phyloP scores from a whole-genome alignment of 2,113 vertebrate genomes.

The Tetrao urogallus region DNA sequence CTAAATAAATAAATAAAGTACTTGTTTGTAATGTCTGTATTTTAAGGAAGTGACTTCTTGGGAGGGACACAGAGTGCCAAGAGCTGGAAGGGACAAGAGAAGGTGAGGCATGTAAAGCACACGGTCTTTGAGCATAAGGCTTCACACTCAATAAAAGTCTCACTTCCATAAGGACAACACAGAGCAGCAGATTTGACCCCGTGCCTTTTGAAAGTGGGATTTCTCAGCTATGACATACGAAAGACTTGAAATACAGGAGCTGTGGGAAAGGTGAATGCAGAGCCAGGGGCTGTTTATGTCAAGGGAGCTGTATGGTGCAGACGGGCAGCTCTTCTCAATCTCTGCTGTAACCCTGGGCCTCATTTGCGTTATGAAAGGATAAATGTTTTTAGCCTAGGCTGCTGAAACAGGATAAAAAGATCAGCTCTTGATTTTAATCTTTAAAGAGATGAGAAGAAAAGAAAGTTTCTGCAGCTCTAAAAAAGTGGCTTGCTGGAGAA shows the following conservation, averaged over 20 bases:
- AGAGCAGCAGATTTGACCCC: background rate
- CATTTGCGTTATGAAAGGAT: background rate
- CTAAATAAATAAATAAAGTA: conserved; percentile 54
- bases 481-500: background rate
- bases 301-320: background rate
- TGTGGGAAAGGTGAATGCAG: background rate
- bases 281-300: background rate
- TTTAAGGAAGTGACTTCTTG: background rate
- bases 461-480: background rate
- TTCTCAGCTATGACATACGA: background rate
- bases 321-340: background rate
- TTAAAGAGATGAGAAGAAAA: background rate
- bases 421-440: background rate
- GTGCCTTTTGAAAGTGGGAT: background rate
- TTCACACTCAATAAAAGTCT: background rate
- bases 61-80: background rate
- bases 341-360: background rate
- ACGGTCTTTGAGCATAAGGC: background rate
- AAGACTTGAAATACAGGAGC: background rate
- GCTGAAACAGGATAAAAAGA: background rate
- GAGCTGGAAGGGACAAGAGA: background rate
- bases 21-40: background rate
- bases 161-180: too few relatives aligned
- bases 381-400: background rate
- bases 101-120: background rate